Base-by-base conservation (phyloP, 2,113 vertebrate genomes). In the Castor canadensis region DNA sequence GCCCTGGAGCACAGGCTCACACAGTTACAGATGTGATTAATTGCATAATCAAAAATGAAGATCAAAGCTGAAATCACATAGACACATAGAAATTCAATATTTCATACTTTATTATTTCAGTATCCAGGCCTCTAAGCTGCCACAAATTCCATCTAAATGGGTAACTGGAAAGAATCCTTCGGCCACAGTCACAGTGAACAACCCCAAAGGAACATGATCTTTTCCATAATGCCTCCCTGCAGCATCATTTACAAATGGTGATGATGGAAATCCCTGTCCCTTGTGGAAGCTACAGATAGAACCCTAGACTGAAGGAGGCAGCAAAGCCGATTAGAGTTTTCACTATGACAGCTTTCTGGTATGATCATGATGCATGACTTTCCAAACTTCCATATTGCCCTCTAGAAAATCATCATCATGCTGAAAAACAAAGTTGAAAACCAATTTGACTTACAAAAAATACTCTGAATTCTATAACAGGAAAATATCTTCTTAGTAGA, bases 111-210 rank as follows among this genome's bases (percentile, higher is more conserved):
- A 77, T 92, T 75, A 88, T 49, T 93, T 93, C 87, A 93, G 91
- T 30, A 40, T 26, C 17, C 26, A 35, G 38, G 54, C 92, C 69
- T 1, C 45, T 95, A 62, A 56, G 28, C 85, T 90, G 80, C 66
- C 45, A 58, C 22, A 58, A 92, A 88, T 92, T 84, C 56, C 54
- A 86, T 93, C 16, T 17, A 20, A 40, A 69, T n/a, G 30, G 84
- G 22, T 58, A 93, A 90, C 71, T 92, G 81, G 93, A 97, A 75
- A 97, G 62, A 94, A 94, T 90, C 67, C 76, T 92, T 95, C 86
- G 22, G 76, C 87, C 77, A 85, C 56, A 85, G 87, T 95, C 62
- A 82, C 90, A 86, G 87, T 69, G 66, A 96, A 43, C 56, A 94
- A 66, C 69, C 26, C 91, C 85, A 73, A 73, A 92, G 73, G 64